Percentiles rank a stretch among this genome's conserved stretches.
Conservation (phyloP, 2,888 invertebrate species). For the Eilema caniola region DNA sequence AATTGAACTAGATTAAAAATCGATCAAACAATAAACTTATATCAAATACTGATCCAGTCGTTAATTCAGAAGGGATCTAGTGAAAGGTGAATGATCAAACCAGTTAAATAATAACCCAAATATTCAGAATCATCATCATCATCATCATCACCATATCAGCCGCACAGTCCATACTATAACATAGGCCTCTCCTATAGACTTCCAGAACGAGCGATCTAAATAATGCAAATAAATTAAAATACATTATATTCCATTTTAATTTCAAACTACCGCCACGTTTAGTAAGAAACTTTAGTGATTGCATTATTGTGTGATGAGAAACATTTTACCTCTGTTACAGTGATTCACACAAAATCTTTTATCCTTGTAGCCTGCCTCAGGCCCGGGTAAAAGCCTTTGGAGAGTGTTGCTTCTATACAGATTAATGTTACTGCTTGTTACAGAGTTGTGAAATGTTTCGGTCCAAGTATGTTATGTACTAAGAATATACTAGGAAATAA, state of each 20-base stretch:
- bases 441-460: constrained; percentile 16
- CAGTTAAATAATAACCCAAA: no score
- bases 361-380: constrained; percentile 8
- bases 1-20: no score
- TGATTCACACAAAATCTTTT: constrained; percentile 19
- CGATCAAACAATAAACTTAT: neutral
- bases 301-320: constrained; percentile 16
- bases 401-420: constrained; percentile 15
- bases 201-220: no score
- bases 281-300: constrained; percentile 15
- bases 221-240: neutral
- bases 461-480: neutral
- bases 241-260: constrained; percentile 1
- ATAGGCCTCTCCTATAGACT: no score
- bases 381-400: constrained; percentile 20
- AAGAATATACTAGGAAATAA: neutral
- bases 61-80: no score
- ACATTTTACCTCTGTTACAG: constrained; percentile 12
- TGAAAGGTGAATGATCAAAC: no score
- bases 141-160: neutral
- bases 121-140: no score
- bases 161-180: no score
- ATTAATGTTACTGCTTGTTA: constrained; percentile 21
- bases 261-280: constrained; percentile 12
- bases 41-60: neutral